phyloP scores from a whole-genome alignment of 2,113 vertebrate species.

The Oophaga pumilio region DNA sequence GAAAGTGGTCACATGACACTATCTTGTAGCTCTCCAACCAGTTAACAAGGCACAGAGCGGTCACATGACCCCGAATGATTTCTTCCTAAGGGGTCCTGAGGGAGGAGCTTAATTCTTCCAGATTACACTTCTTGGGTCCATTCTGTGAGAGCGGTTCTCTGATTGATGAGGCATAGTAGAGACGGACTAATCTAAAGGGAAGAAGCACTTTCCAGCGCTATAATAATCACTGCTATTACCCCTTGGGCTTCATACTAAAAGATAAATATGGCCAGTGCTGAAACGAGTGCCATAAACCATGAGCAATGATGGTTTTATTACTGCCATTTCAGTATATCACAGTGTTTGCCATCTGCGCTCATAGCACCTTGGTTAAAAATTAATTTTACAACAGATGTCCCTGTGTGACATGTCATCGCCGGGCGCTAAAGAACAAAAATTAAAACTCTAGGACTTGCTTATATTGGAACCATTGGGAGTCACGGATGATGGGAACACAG shows the following conservation, averaged over 20 bases:
- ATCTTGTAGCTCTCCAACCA: no score
- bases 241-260: neutral
- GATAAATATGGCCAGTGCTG: neutral
- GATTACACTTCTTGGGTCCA: neutral
- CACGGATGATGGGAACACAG: no score
- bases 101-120: neutral
- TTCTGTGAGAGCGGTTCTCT: neutral
- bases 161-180: neutral
- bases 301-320: constrained; percentile 32
- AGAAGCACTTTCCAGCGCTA: neutral
- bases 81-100: neutral
- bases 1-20: no score
- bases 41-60: no score
- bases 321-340: constrained; percentile 17
- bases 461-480: neutral
- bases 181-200: neutral
- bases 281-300: constrained; percentile 1
- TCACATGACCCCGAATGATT: neutral
- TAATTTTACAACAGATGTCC: constrained; percentile 26
- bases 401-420: neutral
- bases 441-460: neutral
- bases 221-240: neutral
- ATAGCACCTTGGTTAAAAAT: constrained; percentile 24
- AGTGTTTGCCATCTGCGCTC: constrained; percentile 31
- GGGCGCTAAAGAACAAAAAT: neutral